Evolutionary conservation across 2,888 invertebrate genomes (phyloP).

Genomic region (Mellilla xanthometata): DNA sequence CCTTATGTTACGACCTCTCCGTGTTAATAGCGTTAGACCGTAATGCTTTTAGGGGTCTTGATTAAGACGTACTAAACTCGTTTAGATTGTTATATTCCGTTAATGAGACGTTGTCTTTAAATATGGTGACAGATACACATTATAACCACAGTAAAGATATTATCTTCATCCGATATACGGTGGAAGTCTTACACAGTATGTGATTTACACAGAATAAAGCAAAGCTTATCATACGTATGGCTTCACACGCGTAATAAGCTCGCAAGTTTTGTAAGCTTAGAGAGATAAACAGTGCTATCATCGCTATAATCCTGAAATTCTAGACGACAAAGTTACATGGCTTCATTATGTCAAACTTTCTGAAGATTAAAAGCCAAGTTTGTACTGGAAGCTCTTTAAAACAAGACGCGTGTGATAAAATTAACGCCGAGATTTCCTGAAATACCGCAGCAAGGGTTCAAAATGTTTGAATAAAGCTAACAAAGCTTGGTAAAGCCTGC

Average conservation of each 20-base stretch:
- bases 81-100: slow-evolving; percentile 30
- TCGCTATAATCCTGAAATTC: slow-evolving; percentile 13
- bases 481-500: slow-evolving; percentile 47
- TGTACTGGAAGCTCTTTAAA: neutral
- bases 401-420: neutral
- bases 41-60: slow-evolving; percentile 53
- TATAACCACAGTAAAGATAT: slow-evolving; percentile 21
- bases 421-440: neutral
- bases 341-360: slow-evolving; percentile 1
- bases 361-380: slow-evolving; percentile 8
- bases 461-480: slow-evolving; percentile 20
- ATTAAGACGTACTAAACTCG: slow-evolving; percentile 49
- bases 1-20: slow-evolving; percentile 50
- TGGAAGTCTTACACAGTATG: slow-evolving; percentile 3
- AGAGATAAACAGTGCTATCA: slow-evolving; percentile 17
- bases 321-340: slow-evolving; percentile 8
- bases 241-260: neutral
- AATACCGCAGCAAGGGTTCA: slow-evolving; percentile 13
- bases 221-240: too few species aligned
- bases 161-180: slow-evolving; percentile 11
- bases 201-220: neutral
- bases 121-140: slow-evolving; percentile 23
- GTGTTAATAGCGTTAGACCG: slow-evolving; percentile 51
- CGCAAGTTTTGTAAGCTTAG: slow-evolving; percentile 15
- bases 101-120: slow-evolving; percentile 29